Evolutionary conservation across 2,797 vertebrate genomes (phyloP).

Genomic region (Helostoma temminkii): DNA sequence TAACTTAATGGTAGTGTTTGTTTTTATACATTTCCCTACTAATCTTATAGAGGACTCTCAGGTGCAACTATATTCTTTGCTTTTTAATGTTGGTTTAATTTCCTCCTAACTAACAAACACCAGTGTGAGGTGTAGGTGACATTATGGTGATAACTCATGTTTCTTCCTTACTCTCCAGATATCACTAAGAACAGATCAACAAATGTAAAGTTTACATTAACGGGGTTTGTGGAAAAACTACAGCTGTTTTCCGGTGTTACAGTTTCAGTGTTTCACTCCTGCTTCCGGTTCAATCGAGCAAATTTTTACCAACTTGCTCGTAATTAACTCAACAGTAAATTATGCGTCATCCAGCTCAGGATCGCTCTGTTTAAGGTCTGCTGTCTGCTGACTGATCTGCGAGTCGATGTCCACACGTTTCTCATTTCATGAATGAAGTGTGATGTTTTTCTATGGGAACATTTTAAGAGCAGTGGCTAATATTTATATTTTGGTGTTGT

Average conservation of each 20-base stretch:
- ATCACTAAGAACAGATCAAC: conserved; percentile 5
- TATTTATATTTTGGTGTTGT: conserved; percentile 74
- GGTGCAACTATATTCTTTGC: conserved; percentile 11
- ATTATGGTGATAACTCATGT: neutral
- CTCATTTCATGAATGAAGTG: conserved; percentile 35
- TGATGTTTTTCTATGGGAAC: conserved; percentile 52
- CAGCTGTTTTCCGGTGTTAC: conserved; percentile 9
- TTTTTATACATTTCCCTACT: conserved; percentile 27
- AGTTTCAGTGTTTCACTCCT: neutral
- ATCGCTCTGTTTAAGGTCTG: conserved; percentile 1
- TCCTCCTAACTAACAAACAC: neutral
- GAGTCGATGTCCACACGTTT: conserved; percentile 8
- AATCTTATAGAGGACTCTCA: conserved; percentile 7
- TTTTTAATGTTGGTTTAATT: conserved; percentile 5
- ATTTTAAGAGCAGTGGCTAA: conserved; percentile 58
- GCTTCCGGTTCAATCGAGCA: neutral
- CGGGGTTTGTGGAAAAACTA: neutral
- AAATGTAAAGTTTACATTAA: conserved; percentile 27
- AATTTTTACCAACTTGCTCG: neutral
- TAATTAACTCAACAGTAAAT: neutral
- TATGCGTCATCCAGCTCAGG: conserved; percentile 1
- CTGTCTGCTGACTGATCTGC: neutral
- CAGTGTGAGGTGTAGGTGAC: neutral
- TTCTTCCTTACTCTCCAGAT: neutral
- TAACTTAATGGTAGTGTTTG: conserved; percentile 7